Conservation (phyloP, 37 sponge, comb jelly and placozoan genomes). For the Aplysina aerophoba region DNA sequence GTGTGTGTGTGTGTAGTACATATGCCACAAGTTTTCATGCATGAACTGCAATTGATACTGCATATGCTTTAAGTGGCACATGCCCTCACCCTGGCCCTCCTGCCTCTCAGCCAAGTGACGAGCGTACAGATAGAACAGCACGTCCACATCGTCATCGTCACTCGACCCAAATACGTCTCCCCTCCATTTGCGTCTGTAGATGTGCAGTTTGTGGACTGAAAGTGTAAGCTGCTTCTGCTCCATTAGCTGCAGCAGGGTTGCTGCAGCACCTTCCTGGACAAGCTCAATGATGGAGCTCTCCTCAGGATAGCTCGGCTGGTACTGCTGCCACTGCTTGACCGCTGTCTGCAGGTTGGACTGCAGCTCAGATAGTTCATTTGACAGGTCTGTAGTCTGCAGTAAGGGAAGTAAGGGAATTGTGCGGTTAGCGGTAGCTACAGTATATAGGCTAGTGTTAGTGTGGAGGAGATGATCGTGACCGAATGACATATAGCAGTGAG, state of each 20-base stretch:
- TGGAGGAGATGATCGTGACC: too few relatives aligned
- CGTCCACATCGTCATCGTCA: conserved; percentile 70
- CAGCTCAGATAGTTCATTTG: conserved; percentile 56
- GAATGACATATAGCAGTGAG: too few relatives aligned
- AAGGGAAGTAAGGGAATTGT: neutral
- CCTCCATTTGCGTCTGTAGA: conserved; percentile 52
- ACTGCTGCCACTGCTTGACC: conserved; percentile 17
- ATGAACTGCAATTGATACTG: too few relatives aligned
- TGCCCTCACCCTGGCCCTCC: conserved; percentile 29
- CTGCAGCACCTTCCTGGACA: neutral
- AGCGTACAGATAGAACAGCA: conserved; percentile 74
- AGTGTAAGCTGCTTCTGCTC: conserved; percentile 37
- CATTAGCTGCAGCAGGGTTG: neutral
- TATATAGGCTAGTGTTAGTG: too few relatives aligned
- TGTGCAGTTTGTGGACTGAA: conserved; percentile 58
- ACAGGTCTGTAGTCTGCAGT: conserved; percentile 53
- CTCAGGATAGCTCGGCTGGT: conserved; percentile 2
- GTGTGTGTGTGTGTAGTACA: too few relatives aligned
- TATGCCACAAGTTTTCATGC: too few relatives aligned
- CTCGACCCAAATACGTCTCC: conserved; percentile 50
- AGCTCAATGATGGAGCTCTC: neutral
- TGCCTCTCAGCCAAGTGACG: conserved; percentile 43
- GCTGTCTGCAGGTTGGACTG: conserved; percentile 17
- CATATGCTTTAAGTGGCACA: neutral
- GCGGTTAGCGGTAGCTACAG: neutral